A percentile compares a stretch with the other conserved stretches of the same genome.
Conservation (phyloP, 2,113 vertebrate species). For the Halcyon senegalensis region DNA sequence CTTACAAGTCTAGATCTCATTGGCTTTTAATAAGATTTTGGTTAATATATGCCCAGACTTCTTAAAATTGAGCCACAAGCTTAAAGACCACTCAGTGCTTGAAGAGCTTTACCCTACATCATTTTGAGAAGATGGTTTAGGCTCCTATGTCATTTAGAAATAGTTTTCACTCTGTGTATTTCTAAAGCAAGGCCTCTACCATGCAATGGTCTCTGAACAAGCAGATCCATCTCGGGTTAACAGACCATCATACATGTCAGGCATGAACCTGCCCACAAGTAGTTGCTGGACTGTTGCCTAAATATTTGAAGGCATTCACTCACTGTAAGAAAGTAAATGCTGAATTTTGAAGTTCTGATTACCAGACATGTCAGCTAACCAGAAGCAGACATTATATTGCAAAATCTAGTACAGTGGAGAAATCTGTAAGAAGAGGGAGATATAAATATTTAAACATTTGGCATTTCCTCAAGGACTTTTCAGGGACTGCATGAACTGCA, state of each 20-base stretch:
- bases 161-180: not conserved
- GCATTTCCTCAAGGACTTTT: constrained; percentile 17
- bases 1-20: not conserved
- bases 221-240: not conserved
- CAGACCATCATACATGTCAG: not conserved
- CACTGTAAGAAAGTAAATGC: not conserved
- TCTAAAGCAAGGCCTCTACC: not conserved
- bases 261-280: not conserved
- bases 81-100: not conserved
- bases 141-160: not conserved
- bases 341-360: constrained; percentile 22
- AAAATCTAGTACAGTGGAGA: constrained; percentile 20
- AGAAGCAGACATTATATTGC: not conserved
- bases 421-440: constrained; percentile 1
- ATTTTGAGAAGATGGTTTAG: not conserved
- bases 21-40: not conserved
- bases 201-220: not conserved
- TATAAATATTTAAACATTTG: constrained; percentile 57
- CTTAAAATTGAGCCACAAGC: not conserved
- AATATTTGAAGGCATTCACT: constrained; percentile 9
- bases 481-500: not conserved
- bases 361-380: not conserved
- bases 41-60: not conserved
- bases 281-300: not conserved
- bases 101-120: not conserved